phyloP scores from a whole-genome alignment of 2,888 invertebrate genomes.

The Pollenia angustigena region DNA sequence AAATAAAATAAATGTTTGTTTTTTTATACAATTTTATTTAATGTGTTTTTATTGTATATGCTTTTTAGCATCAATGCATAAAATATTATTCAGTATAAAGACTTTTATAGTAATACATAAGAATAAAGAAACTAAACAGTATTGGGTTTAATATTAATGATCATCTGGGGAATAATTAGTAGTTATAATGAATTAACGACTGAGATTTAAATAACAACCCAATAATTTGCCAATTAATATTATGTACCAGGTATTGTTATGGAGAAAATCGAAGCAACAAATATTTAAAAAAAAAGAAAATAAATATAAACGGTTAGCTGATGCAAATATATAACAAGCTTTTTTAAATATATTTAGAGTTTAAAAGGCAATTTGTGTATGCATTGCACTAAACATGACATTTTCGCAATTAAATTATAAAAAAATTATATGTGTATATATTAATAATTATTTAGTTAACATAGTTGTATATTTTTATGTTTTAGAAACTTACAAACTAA shows the following conservation, averaged over 20 bases:
- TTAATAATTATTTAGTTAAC: slow-evolving; percentile 65
- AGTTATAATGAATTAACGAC: slow-evolving; percentile 30
- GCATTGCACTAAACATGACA: slow-evolving; percentile 42
- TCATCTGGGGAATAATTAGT: slow-evolving; percentile 6
- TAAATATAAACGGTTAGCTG: background rate
- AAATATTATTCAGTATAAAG: slow-evolving; percentile 51
- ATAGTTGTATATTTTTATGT: slow-evolving; percentile 65
- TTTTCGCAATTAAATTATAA: slow-evolving; percentile 29
- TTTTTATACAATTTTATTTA: slow-evolving; percentile 29
- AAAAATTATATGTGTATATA: slow-evolving; percentile 13
- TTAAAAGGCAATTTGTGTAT: slow-evolving; percentile 60
- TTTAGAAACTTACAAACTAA: slow-evolving; percentile 74
- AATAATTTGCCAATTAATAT: slow-evolving; percentile 40
- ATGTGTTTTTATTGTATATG: slow-evolving; percentile 49
- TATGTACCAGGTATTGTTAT: background rate
- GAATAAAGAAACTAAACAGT: slow-evolving; percentile 41
- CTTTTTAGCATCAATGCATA: slow-evolving; percentile 46
- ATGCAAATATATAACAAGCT: slow-evolving; percentile 57
- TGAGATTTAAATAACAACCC: slow-evolving; percentile 47
- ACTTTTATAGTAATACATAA: slow-evolving; percentile 31
- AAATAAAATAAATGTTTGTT: background rate
- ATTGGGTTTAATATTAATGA: slow-evolving; percentile 8
- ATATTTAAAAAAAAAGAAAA: background rate
- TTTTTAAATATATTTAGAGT: slow-evolving; percentile 27
- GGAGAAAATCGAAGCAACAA: slow-evolving; percentile 28